Evolutionary conservation across 1,140 invertebrate genomes (phyloP), one percentile per base, ranked within the genome.

Genomic region (Drosophila lacteicornis): DNA sequence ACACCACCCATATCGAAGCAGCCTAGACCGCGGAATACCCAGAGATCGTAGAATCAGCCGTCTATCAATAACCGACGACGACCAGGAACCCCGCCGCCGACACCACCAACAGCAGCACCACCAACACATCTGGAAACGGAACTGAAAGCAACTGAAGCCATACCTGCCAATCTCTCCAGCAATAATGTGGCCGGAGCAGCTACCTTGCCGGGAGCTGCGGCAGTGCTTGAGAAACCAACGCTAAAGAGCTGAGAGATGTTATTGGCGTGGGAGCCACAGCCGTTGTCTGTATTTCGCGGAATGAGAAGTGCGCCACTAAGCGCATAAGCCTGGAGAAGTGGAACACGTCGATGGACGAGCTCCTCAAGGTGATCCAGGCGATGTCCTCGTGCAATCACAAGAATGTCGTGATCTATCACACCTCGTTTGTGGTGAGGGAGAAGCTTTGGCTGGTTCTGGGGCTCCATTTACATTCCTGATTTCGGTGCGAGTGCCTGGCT

Each of bases 331-430:
- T 99, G 80, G 99, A 99, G 94, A 99, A 99, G 95, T 99, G 98
- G 97, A 99, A 99, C 93, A 99, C 99, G 6, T 99, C 98, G 63
- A 99, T 99, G 96, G 99, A 99, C 92, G 99, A 99, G 94, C 93
- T 96, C 67, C 94, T 99, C 94, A 99, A 99, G 95, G 98, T 99
- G 94, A 99, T 99, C 65, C 97, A 99, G 94, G 99, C 98, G 1
- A 99, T 99, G 99, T 98, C 97, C 53, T 98, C 97, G 62, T 99
- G 99, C 93, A 97, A 98, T 92, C 98, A 99, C 94, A 98, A 99
- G 93, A 99, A 99, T 94, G 98, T 99, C 17, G 99, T 99, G n/a
- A 98, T 97, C 36, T 99, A 99, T 94, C 98, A 99, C 93, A 99
- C 99, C 43, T 99, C 98, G 73, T 99, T 99, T 94, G 98, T 99